These are phyloP conservation scores for Drosophila robusta DNA, from an alignment of 2,888 invertebrate species.

Conservation along the genomic window DNA sequence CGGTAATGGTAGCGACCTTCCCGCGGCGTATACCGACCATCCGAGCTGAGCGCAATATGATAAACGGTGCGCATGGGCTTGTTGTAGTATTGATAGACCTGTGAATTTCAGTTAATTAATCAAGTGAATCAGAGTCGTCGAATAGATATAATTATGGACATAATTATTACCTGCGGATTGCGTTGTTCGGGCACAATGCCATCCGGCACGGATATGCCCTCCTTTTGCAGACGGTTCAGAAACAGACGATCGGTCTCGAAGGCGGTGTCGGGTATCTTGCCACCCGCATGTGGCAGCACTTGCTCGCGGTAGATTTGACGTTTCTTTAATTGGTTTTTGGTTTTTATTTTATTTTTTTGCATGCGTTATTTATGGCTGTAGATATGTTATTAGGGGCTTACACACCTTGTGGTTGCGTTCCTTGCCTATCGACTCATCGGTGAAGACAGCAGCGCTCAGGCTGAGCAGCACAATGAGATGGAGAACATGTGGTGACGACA, in stretches of 20 bases:
- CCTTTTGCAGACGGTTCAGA: slow-evolving; percentile 87
- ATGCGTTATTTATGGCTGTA: slow-evolving; percentile 44
- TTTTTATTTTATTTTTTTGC: neutral
- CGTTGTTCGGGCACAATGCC: slow-evolving; percentile 87
- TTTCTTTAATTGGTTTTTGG: slow-evolving; percentile 84
- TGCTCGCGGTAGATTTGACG: slow-evolving; percentile 88
- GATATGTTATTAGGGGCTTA: slow-evolving; percentile 21
- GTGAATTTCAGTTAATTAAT: neutral
- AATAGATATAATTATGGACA: neutral
- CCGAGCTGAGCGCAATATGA: slow-evolving; percentile 86
- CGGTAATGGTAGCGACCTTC: slow-evolving; percentile 85
- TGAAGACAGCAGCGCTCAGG: slow-evolving; percentile 35
- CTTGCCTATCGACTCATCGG: slow-evolving; percentile 38
- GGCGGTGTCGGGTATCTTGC: slow-evolving; percentile 88
- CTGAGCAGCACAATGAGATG: slow-evolving; percentile 44
- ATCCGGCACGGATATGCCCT: slow-evolving; percentile 87
- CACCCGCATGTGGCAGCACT: slow-evolving; percentile 87
- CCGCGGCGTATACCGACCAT: slow-evolving; percentile 86
- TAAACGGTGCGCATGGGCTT: slow-evolving; percentile 83
- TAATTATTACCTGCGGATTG: slow-evolving; percentile 81
- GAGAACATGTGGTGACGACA: slow-evolving; percentile 48
- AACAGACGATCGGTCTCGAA: slow-evolving; percentile 87
- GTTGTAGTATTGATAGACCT: slow-evolving; percentile 84
- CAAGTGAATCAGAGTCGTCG: neutral
- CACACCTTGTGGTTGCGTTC: slow-evolving; percentile 73